A percentile compares a stretch with the other conserved stretches of the same genome.
Conservation (phyloP, 2,888 invertebrate species). For the Hesperia comma region DNA sequence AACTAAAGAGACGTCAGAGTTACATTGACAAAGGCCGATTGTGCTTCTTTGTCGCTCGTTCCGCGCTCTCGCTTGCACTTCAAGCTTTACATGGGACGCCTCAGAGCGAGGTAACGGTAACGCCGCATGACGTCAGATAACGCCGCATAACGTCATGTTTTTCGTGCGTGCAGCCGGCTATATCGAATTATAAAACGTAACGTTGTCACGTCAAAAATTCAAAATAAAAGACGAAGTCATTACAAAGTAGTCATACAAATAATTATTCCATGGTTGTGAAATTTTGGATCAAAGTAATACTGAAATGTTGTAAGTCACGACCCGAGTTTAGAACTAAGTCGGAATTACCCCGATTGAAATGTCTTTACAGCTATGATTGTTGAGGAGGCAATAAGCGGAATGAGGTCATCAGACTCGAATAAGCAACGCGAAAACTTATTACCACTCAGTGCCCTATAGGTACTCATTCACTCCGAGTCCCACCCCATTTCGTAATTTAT, state of each 20-base stretch:
- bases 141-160: no score
- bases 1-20: no score
- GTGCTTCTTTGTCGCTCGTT: no score
- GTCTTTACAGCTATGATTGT: constrained; percentile 46
- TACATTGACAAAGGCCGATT: no score
- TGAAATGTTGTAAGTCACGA: constrained; percentile 38
- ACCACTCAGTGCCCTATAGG: constrained; percentile 43
- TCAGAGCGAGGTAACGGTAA: no score
- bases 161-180: no score
- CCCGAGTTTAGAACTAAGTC: constrained; percentile 35
- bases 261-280: constrained; percentile 28
- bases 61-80: no score
- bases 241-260: constrained; percentile 28
- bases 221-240: background rate
- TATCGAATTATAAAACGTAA: no score
- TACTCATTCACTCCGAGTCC: constrained; percentile 45
- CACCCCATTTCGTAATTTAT: constrained; percentile 63
- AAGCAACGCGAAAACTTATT: constrained; percentile 41
- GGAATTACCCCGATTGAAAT: constrained; percentile 41
- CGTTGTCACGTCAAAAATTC: no score
- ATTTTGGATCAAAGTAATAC: constrained; percentile 34
- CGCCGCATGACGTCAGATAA: no score
- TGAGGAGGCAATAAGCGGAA: constrained; percentile 43
- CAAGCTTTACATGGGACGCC: no score
- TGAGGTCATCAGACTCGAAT: constrained; percentile 43